Evolutionary conservation across 2,797 vertebrate species (phyloP).

Genomic region (Brotula barbata): DNA sequence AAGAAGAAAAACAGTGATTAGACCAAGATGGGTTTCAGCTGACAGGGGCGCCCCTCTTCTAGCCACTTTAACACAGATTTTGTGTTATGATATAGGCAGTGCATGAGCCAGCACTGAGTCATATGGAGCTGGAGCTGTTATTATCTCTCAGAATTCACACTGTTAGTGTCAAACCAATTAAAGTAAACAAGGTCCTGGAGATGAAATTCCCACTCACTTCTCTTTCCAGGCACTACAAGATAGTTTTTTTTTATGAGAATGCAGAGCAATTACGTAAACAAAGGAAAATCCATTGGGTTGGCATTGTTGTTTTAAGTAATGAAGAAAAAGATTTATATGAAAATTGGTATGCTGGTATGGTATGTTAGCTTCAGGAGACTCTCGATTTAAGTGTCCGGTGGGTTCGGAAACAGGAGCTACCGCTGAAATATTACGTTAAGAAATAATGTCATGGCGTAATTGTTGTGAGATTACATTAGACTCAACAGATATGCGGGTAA

Average conservation of each 20-base stretch:
- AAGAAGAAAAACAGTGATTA: constrained; percentile 2
- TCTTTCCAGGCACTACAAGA: constrained; percentile 42
- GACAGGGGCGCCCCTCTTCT: constrained; percentile 12
- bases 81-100: constrained; percentile 13
- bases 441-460: constrained; percentile 1
- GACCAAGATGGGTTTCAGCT: constrained; percentile 13
- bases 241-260: constrained; percentile 36
- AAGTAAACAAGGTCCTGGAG: constrained; percentile 53
- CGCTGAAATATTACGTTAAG: constrained; percentile 15
- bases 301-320: constrained; percentile 46
- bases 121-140: constrained; percentile 36
- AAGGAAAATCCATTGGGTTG: constrained; percentile 39
- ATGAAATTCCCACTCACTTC: constrained; percentile 20
- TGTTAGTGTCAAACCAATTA: constrained; percentile 20
- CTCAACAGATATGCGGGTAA: not conserved
- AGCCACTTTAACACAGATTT: constrained; percentile 8
- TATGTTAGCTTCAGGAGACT: constrained; percentile 21
- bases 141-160: constrained; percentile 36
- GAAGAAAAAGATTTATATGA: constrained; percentile 32
- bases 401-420: constrained; percentile 21
- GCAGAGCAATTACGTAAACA: constrained; percentile 20
- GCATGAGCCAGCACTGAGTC: constrained; percentile 23
- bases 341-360: constrained; percentile 11
- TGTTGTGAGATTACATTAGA: not conserved
- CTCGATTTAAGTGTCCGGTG: constrained; percentile 9